Base-by-base conservation (phyloP, 2,888 invertebrate genomes). In the Cacoxenus indagator region DNA sequence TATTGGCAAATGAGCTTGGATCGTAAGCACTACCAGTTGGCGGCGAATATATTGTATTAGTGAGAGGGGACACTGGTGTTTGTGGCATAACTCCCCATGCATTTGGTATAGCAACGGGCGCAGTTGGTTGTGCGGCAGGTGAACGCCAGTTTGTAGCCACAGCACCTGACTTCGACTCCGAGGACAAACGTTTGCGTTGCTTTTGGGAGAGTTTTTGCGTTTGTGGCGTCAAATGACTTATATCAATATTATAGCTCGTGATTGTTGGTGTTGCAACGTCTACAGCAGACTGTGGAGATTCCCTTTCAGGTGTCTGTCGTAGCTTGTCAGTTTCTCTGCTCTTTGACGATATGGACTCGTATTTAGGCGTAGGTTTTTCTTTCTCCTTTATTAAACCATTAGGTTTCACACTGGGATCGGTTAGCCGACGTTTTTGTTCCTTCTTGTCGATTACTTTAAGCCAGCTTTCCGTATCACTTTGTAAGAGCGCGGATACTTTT, bases 151-250 rank as follows among this genome's bases (percentile, higher is more conserved):
- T 81, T 48, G 78, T 72, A 2, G 76, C 54, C 27, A 27, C 57
- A 9, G 57, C 64, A 14, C 73, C 76, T 14, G 43, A 6, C n/a
- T 61, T 54, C 1, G 62, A 54, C 72, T 90, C 89, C 0, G 89
- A 89, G 6, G 89, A 87, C 48, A 90, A 80, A 48, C 90, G 88
- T 75, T 91, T 91, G 43, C 91, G 86, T 78, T 91, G 90, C 74
- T 91, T 91, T 77, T 91, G 91, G 1, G 91, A 91, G 2, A 91
- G 75, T 79, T 90, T 91, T 19, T 85, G 85, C 6, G 83, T 73
- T 29, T 86, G 82, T 11, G 85, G 83, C n/a, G 84, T 81, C 51
- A 87, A 75, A 37, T 85, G 79, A 31, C 81, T 82, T 2, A 88
- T 73, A 73, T 85, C 86, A 2, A 88, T 74, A 57, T 84, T 82